Evolutionary conservation across 2,113 vertebrate genomes (phyloP), one percentile per base, ranked within the genome.

Genomic region (Microcebus griseorufus): DNA sequence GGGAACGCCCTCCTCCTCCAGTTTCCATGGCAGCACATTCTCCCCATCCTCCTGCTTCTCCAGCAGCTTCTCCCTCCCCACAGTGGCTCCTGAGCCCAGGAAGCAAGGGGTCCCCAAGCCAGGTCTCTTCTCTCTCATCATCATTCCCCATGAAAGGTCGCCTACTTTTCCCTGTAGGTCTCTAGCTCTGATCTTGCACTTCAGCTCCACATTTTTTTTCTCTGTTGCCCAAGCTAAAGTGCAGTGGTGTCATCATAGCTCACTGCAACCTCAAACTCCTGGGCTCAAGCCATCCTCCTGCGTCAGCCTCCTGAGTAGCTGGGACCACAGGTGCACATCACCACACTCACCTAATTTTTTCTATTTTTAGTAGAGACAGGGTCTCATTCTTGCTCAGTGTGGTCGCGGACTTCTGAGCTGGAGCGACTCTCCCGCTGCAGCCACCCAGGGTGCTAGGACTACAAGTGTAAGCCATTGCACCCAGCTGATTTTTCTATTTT

Each of bases 1-100:
- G 83, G 96, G 86, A 96, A 96, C 95, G 48, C 97, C 97, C 85
- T 93, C 97, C 97, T 93, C 96, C 95, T 92, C 94, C 93, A 45
- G 95, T 98, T 96, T 94, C 97, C 95, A 96, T 97, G 87, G 92
- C 92, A 98, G 32, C 97, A 81, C 93, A 64, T 82, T 78, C 86
- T 80, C 67, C 93, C 93, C 93, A 69, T 73, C 93, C 86, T 81
- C 91, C 88, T 87, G 87, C 65, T 60, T 93, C 85, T 79, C 80
- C 17, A 1, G 78, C 83, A 60, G 90, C 39, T 78, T 72, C 69
- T 91, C 64, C 48, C 70, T 97, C 82, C 87, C 75, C 32, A 39
- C 3, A 0, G 58, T 17, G 80, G 85, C 17, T 88, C 88, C 80
- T 29, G 70, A 83, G 58, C 73, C 58, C 34, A 75, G 45, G 73